phyloP scores from a whole-genome alignment of 2,113 vertebrate species.

The Leptobrachium leishanense region DNA sequence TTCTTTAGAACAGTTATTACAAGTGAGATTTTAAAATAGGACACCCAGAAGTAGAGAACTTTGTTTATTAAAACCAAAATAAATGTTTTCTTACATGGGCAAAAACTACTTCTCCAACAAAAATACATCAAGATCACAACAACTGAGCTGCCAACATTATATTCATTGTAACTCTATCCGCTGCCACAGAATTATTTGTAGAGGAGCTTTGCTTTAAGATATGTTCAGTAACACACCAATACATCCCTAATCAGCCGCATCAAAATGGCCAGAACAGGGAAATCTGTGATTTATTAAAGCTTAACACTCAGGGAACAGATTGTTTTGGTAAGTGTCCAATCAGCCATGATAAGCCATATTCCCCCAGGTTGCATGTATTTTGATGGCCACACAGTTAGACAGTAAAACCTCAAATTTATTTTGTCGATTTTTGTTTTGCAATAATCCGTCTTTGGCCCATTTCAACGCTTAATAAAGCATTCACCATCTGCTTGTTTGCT shows the following conservation, averaged over 20 bases:
- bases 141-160: conserved; percentile 24
- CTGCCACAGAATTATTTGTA: conserved; percentile 8
- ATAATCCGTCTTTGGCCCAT: conserved; percentile 10
- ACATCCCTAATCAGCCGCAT: conserved; percentile 11
- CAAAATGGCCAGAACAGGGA: conserved; percentile 12
- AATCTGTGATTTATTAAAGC: conserved; percentile 41
- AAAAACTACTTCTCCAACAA: conserved; percentile 25
- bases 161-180: conserved; percentile 33
- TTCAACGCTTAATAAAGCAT: background rate
- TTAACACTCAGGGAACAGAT: conserved; percentile 25
- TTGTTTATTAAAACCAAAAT: conserved; percentile 11
- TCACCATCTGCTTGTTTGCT: conserved; percentile 15
- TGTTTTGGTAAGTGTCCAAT: conserved; percentile 30
- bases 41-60: background rate
- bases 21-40: background rate
- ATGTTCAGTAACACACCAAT: conserved; percentile 16
- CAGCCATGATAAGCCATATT: conserved; percentile 27
- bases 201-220: background rate
- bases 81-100: conserved; percentile 2
- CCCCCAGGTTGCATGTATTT: background rate
- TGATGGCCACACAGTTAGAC: conserved; percentile 39
- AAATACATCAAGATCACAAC: conserved; percentile 31
- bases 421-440: background rate
- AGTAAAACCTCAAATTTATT: conserved; percentile 7
- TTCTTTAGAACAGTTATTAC: background rate